phyloP scores from a whole-genome alignment of 2,797 vertebrate species.

The Pempheris klunzingeri region DNA sequence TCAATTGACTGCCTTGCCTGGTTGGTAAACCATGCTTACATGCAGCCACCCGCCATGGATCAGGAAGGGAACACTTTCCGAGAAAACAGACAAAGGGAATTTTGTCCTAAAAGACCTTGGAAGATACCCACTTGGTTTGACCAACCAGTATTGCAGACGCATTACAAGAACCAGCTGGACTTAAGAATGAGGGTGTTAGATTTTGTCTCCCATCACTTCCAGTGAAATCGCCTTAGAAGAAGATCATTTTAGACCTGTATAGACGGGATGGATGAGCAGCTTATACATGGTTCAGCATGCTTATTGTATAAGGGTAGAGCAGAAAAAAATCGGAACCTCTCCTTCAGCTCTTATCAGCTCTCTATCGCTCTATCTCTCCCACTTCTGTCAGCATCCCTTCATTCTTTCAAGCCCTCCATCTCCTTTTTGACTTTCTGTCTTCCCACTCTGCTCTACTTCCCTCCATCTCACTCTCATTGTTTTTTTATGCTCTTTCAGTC shows the following conservation, averaged over 20 bases:
- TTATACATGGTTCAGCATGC: not conserved
- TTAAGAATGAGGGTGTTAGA: not conserved
- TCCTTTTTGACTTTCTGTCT: constrained; percentile 58
- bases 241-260: constrained; percentile 5
- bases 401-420: constrained; percentile 20
- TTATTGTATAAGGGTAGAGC: constrained; percentile 7
- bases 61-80: not conserved
- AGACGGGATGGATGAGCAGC: constrained; percentile 4
- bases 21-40: constrained; percentile 3
- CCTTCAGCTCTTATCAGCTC: constrained; percentile 14
- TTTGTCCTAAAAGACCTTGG: not conserved
- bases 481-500: constrained; percentile 44
- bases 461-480: constrained; percentile 54
- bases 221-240: not conserved
- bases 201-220: not conserved
- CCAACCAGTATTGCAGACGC: not conserved
- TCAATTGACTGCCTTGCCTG: not conserved
- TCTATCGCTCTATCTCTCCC: constrained; percentile 3
- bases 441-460: constrained; percentile 59
- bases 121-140: constrained; percentile 15
- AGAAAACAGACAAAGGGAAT: constrained; percentile 8
- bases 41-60: not conserved
- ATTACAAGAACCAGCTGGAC: constrained; percentile 7
- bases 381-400: constrained; percentile 15
- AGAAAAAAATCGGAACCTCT: not conserved